phyloP scores from a whole-genome alignment of 1,140 invertebrate species.

The Lepeophtheirus salmonis region DNA sequence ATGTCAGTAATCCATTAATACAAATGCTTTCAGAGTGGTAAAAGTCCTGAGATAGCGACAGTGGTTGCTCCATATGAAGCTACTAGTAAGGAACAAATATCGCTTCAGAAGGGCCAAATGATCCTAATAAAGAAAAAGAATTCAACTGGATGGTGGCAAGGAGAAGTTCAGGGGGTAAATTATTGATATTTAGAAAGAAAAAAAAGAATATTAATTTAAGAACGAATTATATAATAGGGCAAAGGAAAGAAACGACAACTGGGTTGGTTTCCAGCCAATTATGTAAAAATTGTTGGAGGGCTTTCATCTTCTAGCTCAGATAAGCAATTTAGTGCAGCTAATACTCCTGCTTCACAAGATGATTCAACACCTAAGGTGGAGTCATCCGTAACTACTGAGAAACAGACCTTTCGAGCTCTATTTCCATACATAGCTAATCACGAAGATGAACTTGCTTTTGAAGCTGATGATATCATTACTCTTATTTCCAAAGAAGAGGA shows the following conservation, averaged over 20 bases:
- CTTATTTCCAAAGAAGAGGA: slow-evolving; percentile 70
- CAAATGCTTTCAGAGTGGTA: slow-evolving; percentile 2
- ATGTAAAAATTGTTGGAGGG: slow-evolving; percentile 57
- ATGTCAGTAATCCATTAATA: no score
- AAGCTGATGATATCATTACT: slow-evolving; percentile 79
- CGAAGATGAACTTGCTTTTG: slow-evolving; percentile 78
- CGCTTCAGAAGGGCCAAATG: slow-evolving; percentile 72
- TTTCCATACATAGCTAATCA: slow-evolving; percentile 83
- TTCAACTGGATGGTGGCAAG: slow-evolving; percentile 96
- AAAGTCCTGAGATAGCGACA: slow-evolving; percentile 68
- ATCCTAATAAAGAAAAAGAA: slow-evolving; percentile 91
- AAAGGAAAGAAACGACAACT: slow-evolving; percentile 85
- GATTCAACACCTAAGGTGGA: slow-evolving; percentile 22
- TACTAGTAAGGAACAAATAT: slow-evolving; percentile 70
- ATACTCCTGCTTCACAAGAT: slow-evolving; percentile 11
- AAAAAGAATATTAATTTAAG: no score
- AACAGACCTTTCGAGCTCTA: slow-evolving; percentile 56
- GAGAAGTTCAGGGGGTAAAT: slow-evolving; percentile 66
- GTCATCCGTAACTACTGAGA: slow-evolving; percentile 21
- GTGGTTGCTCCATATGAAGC: slow-evolving; percentile 72
- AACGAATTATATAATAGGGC: slow-evolving; percentile 40
- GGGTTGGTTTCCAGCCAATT: slow-evolving; percentile 93
- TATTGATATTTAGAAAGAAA: slow-evolving; percentile 1
- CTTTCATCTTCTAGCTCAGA: slow-evolving; percentile 24
- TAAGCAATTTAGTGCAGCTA: slow-evolving; percentile 21